Conservation (phyloP, 2,888 invertebrate genomes). For the Aporophyla lueneburgensis region DNA sequence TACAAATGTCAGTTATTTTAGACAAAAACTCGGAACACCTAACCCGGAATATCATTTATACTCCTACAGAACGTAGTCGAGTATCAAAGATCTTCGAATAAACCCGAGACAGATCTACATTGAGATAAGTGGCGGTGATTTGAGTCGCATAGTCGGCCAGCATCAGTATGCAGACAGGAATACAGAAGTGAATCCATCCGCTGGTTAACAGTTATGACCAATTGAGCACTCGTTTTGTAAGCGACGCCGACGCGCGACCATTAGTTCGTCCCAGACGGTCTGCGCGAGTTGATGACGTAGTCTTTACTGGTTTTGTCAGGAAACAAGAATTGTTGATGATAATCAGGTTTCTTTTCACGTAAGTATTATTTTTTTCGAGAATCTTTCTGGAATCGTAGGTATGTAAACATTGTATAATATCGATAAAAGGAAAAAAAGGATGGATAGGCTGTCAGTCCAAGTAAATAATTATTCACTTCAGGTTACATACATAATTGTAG, state of each 20-base stretch:
- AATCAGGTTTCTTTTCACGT: too few relatives aligned
- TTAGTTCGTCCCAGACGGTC: conserved; percentile 17
- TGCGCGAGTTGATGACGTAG: conserved; percentile 19
- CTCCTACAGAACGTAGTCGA: background rate
- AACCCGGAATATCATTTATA: background rate
- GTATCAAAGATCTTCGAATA: background rate
- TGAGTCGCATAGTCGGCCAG: conserved; percentile 8
- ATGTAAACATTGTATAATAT: too few relatives aligned
- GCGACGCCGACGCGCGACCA: conserved; percentile 21
- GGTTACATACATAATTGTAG: too few relatives aligned
- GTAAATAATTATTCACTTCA: too few relatives aligned
- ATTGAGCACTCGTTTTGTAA: conserved; percentile 57
- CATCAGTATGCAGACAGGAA: conserved; percentile 48
- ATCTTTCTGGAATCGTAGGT: too few relatives aligned
- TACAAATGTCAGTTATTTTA: background rate
- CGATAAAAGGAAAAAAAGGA: too few relatives aligned
- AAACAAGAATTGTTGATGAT: background rate
- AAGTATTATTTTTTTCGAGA: too few relatives aligned
- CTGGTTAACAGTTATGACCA: conserved; percentile 53
- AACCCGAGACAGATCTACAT: background rate
- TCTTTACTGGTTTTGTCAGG: conserved; percentile 12
- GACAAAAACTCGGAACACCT: background rate
- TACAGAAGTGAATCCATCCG: conserved; percentile 63
- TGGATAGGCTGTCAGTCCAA: too few relatives aligned
- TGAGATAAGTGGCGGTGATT: conserved; percentile 46